Conservation (phyloP, 2,888 invertebrate genomes). For the Platycheirus rosarum region DNA sequence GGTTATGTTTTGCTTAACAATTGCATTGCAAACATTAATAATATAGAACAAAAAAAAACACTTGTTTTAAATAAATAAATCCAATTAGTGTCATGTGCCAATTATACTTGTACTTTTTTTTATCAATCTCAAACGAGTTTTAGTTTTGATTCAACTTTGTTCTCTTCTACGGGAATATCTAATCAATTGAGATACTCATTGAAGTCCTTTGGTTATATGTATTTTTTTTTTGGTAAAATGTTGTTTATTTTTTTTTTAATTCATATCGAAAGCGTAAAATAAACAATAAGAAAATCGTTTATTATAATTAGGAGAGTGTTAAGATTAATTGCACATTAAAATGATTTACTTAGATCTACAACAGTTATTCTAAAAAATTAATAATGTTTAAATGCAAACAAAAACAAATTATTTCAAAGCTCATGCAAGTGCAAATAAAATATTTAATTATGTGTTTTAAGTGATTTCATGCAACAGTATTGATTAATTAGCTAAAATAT, state of each 20-base stretch:
- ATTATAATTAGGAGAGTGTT: conserved; percentile 54
- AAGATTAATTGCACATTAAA: conserved; percentile 34
- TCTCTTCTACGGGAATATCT: conserved; percentile 68
- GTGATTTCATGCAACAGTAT: conserved; percentile 51
- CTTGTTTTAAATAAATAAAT: conserved; percentile 6
- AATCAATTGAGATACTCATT: conserved; percentile 83
- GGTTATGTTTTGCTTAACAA: background rate
- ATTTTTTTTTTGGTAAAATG: conserved; percentile 70
- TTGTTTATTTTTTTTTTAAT: conserved; percentile 39
- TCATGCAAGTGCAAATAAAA: conserved; percentile 66
- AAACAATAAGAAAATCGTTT: conserved; percentile 56
- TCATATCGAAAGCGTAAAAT: conserved; percentile 69
- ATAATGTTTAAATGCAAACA: conserved; percentile 28
- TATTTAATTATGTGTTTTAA: background rate
- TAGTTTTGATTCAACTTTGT: conserved; percentile 59
- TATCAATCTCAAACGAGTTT: conserved; percentile 51
- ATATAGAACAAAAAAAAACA: conserved; percentile 20
- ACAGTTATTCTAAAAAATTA: background rate
- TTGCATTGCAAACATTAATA: conserved; percentile 14
- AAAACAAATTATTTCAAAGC: conserved; percentile 32
- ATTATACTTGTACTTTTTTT: no score
- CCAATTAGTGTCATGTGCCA: conserved; percentile 50
- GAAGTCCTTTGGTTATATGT: conserved; percentile 80
- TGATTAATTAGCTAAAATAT: conserved; percentile 35
- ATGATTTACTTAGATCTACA: conserved; percentile 45